Percentiles rank a stretch among this genome's conserved stretches.
phyloP scores from a whole-genome alignment of 2,888 invertebrate genomes.

The Caenorhabditis uteleia region DNA sequence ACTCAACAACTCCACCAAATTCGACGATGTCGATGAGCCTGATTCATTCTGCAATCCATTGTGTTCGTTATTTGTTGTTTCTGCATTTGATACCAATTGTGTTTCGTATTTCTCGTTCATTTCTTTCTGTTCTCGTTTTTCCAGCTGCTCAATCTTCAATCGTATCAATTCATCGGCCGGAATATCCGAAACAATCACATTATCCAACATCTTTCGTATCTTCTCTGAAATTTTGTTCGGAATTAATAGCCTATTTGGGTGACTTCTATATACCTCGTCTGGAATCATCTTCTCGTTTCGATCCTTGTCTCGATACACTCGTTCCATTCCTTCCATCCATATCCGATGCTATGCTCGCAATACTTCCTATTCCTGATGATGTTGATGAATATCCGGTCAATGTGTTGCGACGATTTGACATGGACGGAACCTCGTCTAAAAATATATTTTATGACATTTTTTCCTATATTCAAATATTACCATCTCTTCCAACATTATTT shows the following conservation, averaged over 20 bases:
- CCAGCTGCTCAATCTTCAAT: constrained; percentile 25
- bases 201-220: constrained; percentile 16
- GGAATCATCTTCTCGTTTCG: constrained; percentile 26
- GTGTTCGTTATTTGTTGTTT: too few species aligned
- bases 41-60: constrained; percentile 13
- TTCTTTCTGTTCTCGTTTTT: constrained; percentile 4
- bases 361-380: constrained; percentile 37
- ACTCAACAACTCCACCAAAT: constrained; percentile 8
- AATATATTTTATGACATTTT: neutral
- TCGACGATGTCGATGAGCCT: constrained; percentile 5
- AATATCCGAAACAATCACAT: constrained; percentile 24
- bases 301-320: constrained; percentile 31
- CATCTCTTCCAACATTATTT: constrained; percentile 8
- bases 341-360: constrained; percentile 25
- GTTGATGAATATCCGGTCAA: constrained; percentile 30
- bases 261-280: constrained; percentile 14
- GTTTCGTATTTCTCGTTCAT: constrained; percentile 15
- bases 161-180: constrained; percentile 20
- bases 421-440: neutral
- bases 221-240: constrained; percentile 9
- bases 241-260: neutral
- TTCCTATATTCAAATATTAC: neutral
- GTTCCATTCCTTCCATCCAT: constrained; percentile 13
- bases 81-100: constrained; percentile 13
- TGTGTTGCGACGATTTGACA: constrained; percentile 27